Percentiles rank a stretch among this genome's conserved stretches.
phyloP scores from a whole-genome alignment of 2,888 invertebrate genomes.

The Aelia acuminata region DNA sequence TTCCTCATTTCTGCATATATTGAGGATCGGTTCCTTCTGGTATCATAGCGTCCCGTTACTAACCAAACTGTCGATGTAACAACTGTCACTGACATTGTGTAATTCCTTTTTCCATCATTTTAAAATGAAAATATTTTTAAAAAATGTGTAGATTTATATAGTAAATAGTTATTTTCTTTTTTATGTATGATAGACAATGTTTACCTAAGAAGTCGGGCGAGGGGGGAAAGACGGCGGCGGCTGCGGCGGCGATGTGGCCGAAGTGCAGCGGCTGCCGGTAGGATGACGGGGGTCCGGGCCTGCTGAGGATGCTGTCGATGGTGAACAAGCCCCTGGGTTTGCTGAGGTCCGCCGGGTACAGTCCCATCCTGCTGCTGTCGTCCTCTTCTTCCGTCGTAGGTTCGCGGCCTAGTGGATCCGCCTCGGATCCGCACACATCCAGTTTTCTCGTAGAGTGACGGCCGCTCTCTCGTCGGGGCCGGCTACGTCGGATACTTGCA shows the following conservation, averaged over 20 bases:
- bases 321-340: conserved; percentile 75
- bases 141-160: no score
- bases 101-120: no score
- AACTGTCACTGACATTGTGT: no score
- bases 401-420: conserved; percentile 49
- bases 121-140: no score
- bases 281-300: conserved; percentile 74
- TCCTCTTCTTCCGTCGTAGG: conserved; percentile 51
- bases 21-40: no score
- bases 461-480: not conserved
- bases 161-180: no score
- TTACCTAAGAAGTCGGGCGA: conserved; percentile 85
- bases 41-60: no score
- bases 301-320: conserved; percentile 88
- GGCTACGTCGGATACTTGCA: not conserved
- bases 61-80: no score
- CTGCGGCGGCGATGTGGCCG: conserved; percentile 75
- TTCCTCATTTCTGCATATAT: no score
- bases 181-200: no score
- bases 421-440: conserved; percentile 53
- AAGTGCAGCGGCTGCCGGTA: conserved; percentile 74
- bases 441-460: conserved; percentile 22
- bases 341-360: conserved; percentile 54
- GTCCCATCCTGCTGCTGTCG: conserved; percentile 52
- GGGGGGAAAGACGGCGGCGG: conserved; percentile 76